phyloP scores from a whole-genome alignment of 2,888 invertebrate genomes.

The Mesorhabditis sp. region DNA sequence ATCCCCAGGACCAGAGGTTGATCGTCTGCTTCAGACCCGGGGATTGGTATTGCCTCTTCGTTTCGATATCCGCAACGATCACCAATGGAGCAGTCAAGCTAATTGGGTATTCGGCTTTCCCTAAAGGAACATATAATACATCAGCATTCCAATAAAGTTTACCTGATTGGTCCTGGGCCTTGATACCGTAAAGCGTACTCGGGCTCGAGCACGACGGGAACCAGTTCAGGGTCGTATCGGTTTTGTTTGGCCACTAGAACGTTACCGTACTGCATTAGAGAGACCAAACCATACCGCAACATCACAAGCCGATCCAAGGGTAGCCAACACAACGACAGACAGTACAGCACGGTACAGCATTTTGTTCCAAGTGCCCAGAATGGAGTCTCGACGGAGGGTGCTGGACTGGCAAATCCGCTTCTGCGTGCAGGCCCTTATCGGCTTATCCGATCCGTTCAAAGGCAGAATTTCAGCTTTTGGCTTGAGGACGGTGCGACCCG shows the following conservation, averaged over 20 bases:
- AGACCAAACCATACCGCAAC: too few species aligned
- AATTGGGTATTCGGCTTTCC: conserved; percentile 33
- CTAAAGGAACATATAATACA: conserved; percentile 7
- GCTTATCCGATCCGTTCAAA: too few species aligned
- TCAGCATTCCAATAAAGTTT: neutral
- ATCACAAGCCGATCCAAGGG: too few species aligned
- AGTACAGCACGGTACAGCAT: too few species aligned
- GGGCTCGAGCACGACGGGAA: conserved; percentile 28
- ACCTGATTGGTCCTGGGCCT: conserved; percentile 12
- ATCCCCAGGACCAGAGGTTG: conserved; percentile 20
- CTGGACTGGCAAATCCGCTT: too few species aligned
- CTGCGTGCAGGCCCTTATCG: too few species aligned
- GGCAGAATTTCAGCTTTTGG: too few species aligned
- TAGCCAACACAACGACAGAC: too few species aligned
- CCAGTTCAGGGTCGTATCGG: conserved; percentile 28
- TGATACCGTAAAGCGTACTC: conserved; percentile 18
- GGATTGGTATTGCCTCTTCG: conserved; percentile 19
- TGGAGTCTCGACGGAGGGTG: too few species aligned
- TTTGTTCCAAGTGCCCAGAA: too few species aligned
- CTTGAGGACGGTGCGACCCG: too few species aligned
- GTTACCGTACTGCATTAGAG: too few species aligned
- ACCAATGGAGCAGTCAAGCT: conserved; percentile 26
- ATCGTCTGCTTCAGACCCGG: conserved; percentile 28
- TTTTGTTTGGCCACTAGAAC: conserved; percentile 26
- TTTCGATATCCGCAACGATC: conserved; percentile 27